Base-by-base conservation (phyloP, 2,797 vertebrate genomes). In the Chromis chromis region DNA sequence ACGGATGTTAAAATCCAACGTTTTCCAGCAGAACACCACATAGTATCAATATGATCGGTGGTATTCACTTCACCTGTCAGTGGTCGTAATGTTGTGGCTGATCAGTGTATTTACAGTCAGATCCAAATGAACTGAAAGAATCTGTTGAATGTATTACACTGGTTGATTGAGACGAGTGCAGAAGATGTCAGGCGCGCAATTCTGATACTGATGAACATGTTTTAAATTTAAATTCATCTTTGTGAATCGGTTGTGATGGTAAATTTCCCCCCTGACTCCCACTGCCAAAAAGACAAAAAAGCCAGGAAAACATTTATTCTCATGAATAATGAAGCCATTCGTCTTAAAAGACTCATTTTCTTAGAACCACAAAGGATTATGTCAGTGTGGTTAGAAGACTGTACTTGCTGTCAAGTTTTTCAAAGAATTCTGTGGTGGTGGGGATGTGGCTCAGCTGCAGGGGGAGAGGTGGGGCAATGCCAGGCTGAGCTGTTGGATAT, bases 131-230 rank as follows among this genome's bases (percentile, higher is more conserved):
- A 52, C 5, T 57, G 10, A 36, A 58, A 50, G 22, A 33, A 59
- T 13, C 25, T 14, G 39, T 27, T 44, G 17, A 24, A 64, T 36
- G 33, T 39, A 3, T 58, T 74, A 68, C 27, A 65, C 9, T 25
- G 0, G 25, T 19, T 52, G 44, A 76, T 21, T 39, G 24, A 70
- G 16, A 48, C 61, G 21, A 65, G 69, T 69, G 62, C 72, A 62
- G 53, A 81, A 76, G 42, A 81, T 64, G 22, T 60, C 50, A 69
- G 61, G 64, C 75, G 42, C 28, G 59, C 40, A 28, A 27, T 24
- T 14, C 19, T 5, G 3, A 56, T 16, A 28, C 2, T 5, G 31
- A 36, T 22, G 10, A 55, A 31, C 3, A 36, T 8, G 27, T 11
- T 60, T 19, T 8, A 67, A 53, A 44, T 9, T 17, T 52, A 10